These are phyloP conservation scores for Mamestra configurata DNA, from an alignment of 1,140 invertebrate genomes.

Conservation along the genomic window DNA sequence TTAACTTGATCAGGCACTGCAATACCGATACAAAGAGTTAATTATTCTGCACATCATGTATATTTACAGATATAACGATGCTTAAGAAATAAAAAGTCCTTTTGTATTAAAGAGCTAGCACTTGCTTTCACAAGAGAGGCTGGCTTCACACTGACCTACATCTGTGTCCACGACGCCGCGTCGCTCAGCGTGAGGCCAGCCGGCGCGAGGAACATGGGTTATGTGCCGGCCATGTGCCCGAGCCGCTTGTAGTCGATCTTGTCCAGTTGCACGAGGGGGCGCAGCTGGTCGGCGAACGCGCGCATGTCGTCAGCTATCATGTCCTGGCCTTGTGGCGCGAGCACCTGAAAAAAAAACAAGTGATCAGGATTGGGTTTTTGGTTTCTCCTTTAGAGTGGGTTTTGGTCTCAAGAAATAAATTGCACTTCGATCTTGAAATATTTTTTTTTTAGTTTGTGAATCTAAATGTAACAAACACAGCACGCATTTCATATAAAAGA, in stretches of 20 bases:
- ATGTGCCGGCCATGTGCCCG: conserved; percentile 87
- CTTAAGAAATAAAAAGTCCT: conserved; percentile 39
- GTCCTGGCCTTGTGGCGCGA: conserved; percentile 97
- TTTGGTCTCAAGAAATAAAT: too few species aligned
- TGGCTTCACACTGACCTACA: conserved; percentile 47
- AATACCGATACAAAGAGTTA: neutral
- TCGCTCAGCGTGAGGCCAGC: conserved; percentile 47
- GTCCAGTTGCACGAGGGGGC: conserved; percentile 96
- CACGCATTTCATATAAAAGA: too few species aligned
- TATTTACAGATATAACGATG: neutral
- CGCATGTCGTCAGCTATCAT: conserved; percentile 98
- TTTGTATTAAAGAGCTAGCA: conserved; percentile 8
- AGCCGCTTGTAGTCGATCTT: conserved; percentile 96
- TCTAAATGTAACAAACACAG: too few species aligned
- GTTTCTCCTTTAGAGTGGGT: too few species aligned
- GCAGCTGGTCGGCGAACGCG: conserved; percentile 97
- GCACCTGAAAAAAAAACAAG: conserved; percentile 86
- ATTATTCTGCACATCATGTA: neutral
- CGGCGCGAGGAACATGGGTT: conserved; percentile 68
- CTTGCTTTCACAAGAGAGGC: conserved; percentile 37
- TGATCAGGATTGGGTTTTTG: too few species aligned
- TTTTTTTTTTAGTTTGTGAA: too few species aligned
- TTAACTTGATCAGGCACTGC: neutral
- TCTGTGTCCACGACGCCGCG: neutral
- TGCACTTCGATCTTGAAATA: too few species aligned